Percentiles rank a stretch among this genome's conserved stretches.
phyloP scores from a whole-genome alignment of 1,140 invertebrate species.

The Nebria ingens region DNA sequence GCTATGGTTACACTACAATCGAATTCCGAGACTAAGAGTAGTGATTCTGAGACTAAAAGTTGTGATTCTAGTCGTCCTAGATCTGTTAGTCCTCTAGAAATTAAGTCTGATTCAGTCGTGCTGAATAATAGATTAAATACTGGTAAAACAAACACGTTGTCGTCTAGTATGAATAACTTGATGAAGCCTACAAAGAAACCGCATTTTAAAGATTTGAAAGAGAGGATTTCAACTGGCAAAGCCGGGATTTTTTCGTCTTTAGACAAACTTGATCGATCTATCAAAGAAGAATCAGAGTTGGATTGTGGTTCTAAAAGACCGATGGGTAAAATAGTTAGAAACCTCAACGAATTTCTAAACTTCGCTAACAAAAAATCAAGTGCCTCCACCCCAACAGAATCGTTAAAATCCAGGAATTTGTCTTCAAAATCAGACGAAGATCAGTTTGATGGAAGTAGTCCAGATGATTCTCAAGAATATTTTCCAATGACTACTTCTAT shows the following conservation, averaged over 20 bases:
- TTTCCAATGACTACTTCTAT: slow-evolving; percentile 78
- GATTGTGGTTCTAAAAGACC: slow-evolving; percentile 21
- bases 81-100: slow-evolving; percentile 30
- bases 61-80: slow-evolving; percentile 18
- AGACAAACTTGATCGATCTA: slow-evolving; percentile 38
- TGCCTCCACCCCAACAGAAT: slow-evolving; percentile 28
- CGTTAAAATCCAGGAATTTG: slow-evolving; percentile 20
- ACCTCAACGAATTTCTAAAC: slow-evolving; percentile 73
- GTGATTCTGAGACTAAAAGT: neutral
- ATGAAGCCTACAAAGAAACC: slow-evolving; percentile 28
- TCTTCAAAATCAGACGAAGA: slow-evolving; percentile 27
- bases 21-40: slow-evolving; percentile 11
- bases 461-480: slow-evolving; percentile 70
- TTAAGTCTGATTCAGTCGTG: slow-evolving; percentile 30
- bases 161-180: slow-evolving; percentile 32
- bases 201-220: slow-evolving; percentile 43
- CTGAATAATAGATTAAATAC: slow-evolving; percentile 27
- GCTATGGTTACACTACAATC: slow-evolving; percentile 25
- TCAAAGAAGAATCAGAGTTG: slow-evolving; percentile 26
- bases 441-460: slow-evolving; percentile 50
- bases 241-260: slow-evolving; percentile 40
- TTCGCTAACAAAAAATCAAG: slow-evolving; percentile 53
- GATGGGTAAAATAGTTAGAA: slow-evolving; percentile 58
- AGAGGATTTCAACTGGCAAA: slow-evolving; percentile 37
- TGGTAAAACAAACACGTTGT: slow-evolving; percentile 24